phyloP scores from a whole-genome alignment of 2,888 invertebrate genomes.

The Latheticus oryzae region DNA sequence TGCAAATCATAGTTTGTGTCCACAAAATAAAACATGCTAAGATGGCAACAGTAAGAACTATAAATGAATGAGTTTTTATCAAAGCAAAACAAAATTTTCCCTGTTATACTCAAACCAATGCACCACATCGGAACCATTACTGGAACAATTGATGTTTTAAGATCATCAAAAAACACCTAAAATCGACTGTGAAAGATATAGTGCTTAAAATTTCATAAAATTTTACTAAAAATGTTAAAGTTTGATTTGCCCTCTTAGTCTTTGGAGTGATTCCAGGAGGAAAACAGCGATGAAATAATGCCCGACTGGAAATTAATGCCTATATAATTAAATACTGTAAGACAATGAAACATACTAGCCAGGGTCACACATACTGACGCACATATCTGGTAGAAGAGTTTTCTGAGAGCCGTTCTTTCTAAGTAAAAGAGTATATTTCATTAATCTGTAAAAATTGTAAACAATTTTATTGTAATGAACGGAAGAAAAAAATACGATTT shows the following conservation, averaged over 20 bases:
- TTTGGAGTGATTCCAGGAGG: background rate
- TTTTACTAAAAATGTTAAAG: slow-evolving; percentile 9
- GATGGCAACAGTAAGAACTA: too few species aligned
- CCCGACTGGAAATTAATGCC: slow-evolving; percentile 4
- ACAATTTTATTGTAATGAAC: background rate
- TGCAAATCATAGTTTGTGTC: too few species aligned
- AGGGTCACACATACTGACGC: slow-evolving; percentile 4
- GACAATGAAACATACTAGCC: slow-evolving; percentile 1
- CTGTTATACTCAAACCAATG: too few species aligned
- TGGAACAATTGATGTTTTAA: background rate
- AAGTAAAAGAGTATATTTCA: background rate
- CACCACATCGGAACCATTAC: slow-evolving; percentile 6
- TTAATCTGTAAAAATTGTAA: slow-evolving; percentile 5
- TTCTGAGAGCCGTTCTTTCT: background rate
- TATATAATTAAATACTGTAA: background rate
- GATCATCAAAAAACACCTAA: slow-evolving; percentile 6
- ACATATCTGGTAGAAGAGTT: background rate
- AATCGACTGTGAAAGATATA: too few species aligned
- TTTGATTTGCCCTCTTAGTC: background rate
- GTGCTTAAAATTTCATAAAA: too few species aligned
- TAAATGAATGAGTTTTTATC: too few species aligned
- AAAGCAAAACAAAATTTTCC: too few species aligned
- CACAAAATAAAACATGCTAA: too few species aligned
- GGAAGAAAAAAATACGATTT: background rate
- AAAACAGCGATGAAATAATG: slow-evolving; percentile 14